Conservation (phyloP, 2,888 invertebrate genomes). For the Platynereis dumerilii region DNA sequence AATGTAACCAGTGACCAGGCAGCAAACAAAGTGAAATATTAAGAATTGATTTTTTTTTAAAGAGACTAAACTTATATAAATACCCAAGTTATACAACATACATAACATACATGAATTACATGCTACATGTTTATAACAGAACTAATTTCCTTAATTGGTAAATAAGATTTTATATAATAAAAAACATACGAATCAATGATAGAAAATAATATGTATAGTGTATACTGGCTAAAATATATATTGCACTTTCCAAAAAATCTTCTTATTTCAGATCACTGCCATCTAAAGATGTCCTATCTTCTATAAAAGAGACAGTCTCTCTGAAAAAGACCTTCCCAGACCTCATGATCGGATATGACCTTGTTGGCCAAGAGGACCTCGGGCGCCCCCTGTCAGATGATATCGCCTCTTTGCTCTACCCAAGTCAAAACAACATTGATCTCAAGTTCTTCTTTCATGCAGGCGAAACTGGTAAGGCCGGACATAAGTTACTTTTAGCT, state of each 20-base stretch:
- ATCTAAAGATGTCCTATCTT: conserved; percentile 2
- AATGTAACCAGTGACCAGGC: too few relatives aligned
- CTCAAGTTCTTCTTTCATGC: conserved; percentile 61
- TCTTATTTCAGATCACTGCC: background rate
- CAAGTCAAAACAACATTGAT: conserved; percentile 41
- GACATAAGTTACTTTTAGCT: too few relatives aligned
- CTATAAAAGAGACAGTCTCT: conserved; percentile 34
- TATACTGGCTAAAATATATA: too few relatives aligned
- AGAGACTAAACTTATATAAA: background rate
- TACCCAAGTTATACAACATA: too few relatives aligned
- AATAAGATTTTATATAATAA: too few relatives aligned
- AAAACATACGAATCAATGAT: too few relatives aligned
- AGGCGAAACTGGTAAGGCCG: conserved; percentile 60
- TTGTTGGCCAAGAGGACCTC: conserved; percentile 55
- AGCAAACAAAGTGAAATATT: background rate
- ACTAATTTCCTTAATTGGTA: too few relatives aligned
- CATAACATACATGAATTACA: too few relatives aligned
- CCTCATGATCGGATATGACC: conserved; percentile 54
- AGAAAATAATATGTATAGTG: too few relatives aligned
- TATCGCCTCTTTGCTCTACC: conserved; percentile 48
- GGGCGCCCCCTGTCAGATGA: conserved; percentile 47
- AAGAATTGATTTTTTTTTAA: background rate
- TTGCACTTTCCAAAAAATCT: too few relatives aligned
- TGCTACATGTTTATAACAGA: too few relatives aligned
- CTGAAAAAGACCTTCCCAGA: conserved; percentile 45